Base-by-base conservation (phyloP, 1,140 invertebrate species). In the Myzus persicae region DNA sequence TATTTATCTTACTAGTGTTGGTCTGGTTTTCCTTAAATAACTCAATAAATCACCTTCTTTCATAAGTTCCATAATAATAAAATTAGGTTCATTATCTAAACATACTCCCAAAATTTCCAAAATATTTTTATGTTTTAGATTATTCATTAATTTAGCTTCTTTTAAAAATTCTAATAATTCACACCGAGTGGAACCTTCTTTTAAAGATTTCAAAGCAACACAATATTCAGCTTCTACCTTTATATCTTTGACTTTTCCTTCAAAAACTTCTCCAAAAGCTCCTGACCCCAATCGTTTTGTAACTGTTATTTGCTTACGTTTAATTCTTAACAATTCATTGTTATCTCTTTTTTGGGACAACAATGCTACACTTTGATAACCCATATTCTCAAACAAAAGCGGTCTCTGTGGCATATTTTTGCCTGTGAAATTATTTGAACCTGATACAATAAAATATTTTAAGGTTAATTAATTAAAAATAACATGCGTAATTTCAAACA, bases 41-140 rank as follows among this genome's bases (percentile, higher is more conserved):
- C 97, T 98, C 1, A 99, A 96, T 46, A 99, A 95, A 95, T 99
- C 99, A 1, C 99, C 99, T 1, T 97, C 98, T 95, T 99, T 97
- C 99, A 99, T 99, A 20, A 99, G 96, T 95, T 99, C 99, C 96
- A 99, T 97, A 36, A 99, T 97, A 84, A 99, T 97, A 94, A 98
- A 98, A 94, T 98, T 98, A 24, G 98, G 97, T 94, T 99, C 98
- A 90, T 98, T 97, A 95, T 99, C 98, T 5, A 99, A 96, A 95
- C 99, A 99, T 5, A 99, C 98, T 0, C 99, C 99, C 5, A 99
- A 95, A 20, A 99, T 96, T 94, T 98, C 96, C 11, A 99, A 95
- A 54, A 99, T 99, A 46, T 46, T 46, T 46, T 46, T 46, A 46
- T 46, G 46, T 46, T 46, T 46, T 46, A 46, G 18, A 46, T 46